Evolutionary conservation across 2,888 invertebrate species (phyloP), one percentile per base, ranked within the genome.

Genomic region (Caenorhabditis virilis): DNA sequence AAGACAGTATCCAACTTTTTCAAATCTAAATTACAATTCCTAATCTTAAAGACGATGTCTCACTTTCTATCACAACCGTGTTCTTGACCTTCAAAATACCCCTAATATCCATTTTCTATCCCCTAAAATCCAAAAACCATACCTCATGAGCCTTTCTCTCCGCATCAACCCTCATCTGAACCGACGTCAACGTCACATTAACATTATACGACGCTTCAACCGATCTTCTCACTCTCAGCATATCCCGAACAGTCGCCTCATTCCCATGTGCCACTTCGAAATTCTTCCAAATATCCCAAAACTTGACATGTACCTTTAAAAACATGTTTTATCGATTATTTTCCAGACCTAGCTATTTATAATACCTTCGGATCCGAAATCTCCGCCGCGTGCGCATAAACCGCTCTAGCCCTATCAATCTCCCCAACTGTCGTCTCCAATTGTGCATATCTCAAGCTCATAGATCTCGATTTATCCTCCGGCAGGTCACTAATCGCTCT

Each of bases 251-350:
- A 0, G 98, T 99, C 83, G 99, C 98, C 85, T 98, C 97, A 86
- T 98, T 99, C 16, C 98, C 98, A 85, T 98, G 97, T 46, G 92
- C 89, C 18, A 97, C 92, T 87, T 99, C 98, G 86, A 99, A 99
- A 82, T 97, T 95, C 84, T 95, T 95, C 98, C 98, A 99, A 1
- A 92, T 91, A 83, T 93, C 91, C 97, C 98, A 98, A 85, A 98
- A 99, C 56, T 91, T 90, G 0, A 89, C 89, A 4, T 93, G 92
- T 9, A 88, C 86, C 87, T 88, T 58, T 57, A 72, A 77, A 69
- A n/a, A 25, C 16, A 7, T 7, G 7, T 13, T 7, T 30, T 27
- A 7, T n/a, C n/a, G 9, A 7, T 36, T 36, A 43, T 7, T 18
- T 18, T 43, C 16, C 23, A 33, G 15, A 16, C 22, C 7, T 23